Conservation (phyloP, 2,888 invertebrate genomes). For the Dione vanillae region DNA sequence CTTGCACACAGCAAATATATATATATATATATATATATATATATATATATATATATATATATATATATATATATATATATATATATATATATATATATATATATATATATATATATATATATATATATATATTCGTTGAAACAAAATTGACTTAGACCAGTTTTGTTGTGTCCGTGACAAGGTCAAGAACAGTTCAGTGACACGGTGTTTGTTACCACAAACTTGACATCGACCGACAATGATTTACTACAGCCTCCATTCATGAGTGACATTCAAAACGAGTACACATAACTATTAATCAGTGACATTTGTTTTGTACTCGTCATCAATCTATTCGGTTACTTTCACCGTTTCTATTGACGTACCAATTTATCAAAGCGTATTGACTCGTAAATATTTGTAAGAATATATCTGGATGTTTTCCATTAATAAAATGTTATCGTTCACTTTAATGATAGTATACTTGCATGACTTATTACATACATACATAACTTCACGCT, state of each 20-base stretch:
- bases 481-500: too few species aligned
- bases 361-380: slow-evolving; percentile 43
- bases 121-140: background rate
- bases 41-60: too few species aligned
- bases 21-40: too few species aligned
- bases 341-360: slow-evolving; percentile 44
- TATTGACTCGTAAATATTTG: slow-evolving; percentile 10
- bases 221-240: slow-evolving; percentile 50
- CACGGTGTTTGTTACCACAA: slow-evolving; percentile 39
- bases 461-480: too few species aligned
- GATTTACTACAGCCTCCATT: slow-evolving; percentile 63
- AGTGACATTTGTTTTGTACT: slow-evolving; percentile 59
- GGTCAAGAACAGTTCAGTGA: slow-evolving; percentile 42
- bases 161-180: background rate
- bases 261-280: slow-evolving; percentile 57
- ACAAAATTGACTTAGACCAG: background rate
- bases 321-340: slow-evolving; percentile 54
- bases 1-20: too few species aligned
- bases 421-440: background rate
- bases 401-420: background rate
- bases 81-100: too few species aligned
- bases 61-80: too few species aligned
- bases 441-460: background rate
- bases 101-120: too few species aligned
- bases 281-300: slow-evolving; percentile 57